Evolutionary conservation across 2,797 vertebrate species (phyloP), one percentile per base, ranked within the genome.

Genomic region (Galagoides demidoff): DNA sequence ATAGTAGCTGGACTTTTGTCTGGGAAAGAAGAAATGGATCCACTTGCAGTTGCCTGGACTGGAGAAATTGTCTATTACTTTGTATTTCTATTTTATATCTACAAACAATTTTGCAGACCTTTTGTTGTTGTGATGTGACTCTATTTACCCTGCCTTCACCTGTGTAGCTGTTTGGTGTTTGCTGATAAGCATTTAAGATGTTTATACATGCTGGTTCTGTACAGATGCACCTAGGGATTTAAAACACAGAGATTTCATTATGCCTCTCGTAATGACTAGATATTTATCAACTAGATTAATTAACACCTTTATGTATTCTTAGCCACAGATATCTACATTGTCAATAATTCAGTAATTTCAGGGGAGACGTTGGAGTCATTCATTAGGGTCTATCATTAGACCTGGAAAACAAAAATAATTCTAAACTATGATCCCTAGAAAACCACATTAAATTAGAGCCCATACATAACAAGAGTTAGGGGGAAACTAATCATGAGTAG

Each of bases 401-500:
- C 81, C 64, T 79, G 63, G 92, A 90, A 97, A 96, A 97, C 90
- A 94, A 96, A 96, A 97, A 87, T 84, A 74, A 97, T 92, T 95
- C 83, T 95, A 81, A 96, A 77, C 8, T 92, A 71, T 96, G 89
- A 79, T 85, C 89, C 74, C 93, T 89, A 43, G 96, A 97, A 98
- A 98, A 64, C 27, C 39, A 78, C 63, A 63, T 85, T 95, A 95
- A 95, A 95, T 95, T 96, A 96, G 57, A 86, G 52, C 11, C 87
- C 37, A 37, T 52, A 17, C 16, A 68, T 85, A 86, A 73, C 45
- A 76, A n/a, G 59, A 92, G 27, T 90, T 77, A 45, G 20, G 49
- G 39, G 27, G 20, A 89, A 66, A 64, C 27, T 9, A n/a, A 59
- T 31, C 11, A 29, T 13, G 73, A 89, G 66, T 71, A 74, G 74